Base-by-base conservation (phyloP, 2,888 invertebrate species). In the Pilophorus perplexus region DNA sequence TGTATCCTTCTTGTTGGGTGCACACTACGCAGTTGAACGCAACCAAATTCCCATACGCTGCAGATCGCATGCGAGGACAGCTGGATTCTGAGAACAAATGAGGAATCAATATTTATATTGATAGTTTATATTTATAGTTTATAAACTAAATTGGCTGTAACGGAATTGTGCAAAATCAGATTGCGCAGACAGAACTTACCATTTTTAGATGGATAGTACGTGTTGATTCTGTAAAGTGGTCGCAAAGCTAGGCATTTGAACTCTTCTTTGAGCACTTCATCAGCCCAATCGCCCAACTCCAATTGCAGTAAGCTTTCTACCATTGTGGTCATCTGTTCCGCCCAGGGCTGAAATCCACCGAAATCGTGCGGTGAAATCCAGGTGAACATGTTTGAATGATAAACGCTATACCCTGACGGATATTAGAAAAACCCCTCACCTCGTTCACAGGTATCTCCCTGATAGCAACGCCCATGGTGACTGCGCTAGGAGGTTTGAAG, bases 1-100 rank as follows among this genome's bases (percentile, higher is more conserved):
- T 77, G 75, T 85, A 88, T 12, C 88, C 89, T 74, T 87, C 86
- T 73, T 85, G 84, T 25, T 81, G 79, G 0, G 85, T 84, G 46
- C 82, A 85, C 72, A 85, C 79, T 74, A 87, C 79, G 70, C 85
- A 85, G 28, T 82, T 81, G 42, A 85, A 79, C 3, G 85, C 85
- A 59, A 82, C 81, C 52, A 86, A 79, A 65, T 80, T 78, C 69
- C 79, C 78, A 71, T 83, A 80, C 70, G 79, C 80, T 1, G 79
- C 78, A 2, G 85, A 85, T 69, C 80, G 80, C 1, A 85, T 67
- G 33, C 72, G 64, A 14, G 73, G 72, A 55, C 71, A 71, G 59
- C 73, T 75, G 28, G 66, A 66, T 55, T 69, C 69, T 69, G 46
- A 3, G 22, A 55, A 37, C n/a, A n/a, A n/a, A n/a, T n/a, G n/a